A percentile compares a stretch with the other conserved stretches of the same genome.
Conservation (phyloP, 2,113 vertebrate genomes). For the Holacanthus passer region DNA sequence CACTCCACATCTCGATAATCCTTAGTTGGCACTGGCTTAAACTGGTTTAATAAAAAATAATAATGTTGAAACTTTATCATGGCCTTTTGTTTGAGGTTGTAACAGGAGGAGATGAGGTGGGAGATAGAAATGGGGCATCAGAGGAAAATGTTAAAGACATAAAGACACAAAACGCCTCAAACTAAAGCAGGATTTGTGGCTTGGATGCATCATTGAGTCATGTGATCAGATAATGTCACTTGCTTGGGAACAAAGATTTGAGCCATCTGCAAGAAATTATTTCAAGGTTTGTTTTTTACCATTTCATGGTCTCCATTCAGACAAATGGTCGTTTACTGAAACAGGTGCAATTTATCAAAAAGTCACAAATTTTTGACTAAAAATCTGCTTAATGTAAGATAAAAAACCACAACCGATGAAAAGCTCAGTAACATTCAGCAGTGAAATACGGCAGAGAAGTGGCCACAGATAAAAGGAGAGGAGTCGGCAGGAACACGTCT, state of each 20-base stretch:
- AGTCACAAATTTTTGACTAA: not conserved
- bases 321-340: not conserved
- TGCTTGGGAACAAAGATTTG: not conserved
- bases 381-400: not conserved
- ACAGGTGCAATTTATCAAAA: slow-evolving; percentile 13
- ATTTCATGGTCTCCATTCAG: not conserved
- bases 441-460: slow-evolving; percentile 18
- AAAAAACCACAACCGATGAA: not conserved
- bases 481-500: slow-evolving; percentile 10
- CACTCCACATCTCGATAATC: no score
- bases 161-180: not conserved
- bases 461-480: slow-evolving; percentile 36
- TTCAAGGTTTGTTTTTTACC: not conserved
- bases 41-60: no score
- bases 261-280: not conserved
- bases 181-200: not conserved
- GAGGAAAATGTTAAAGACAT: not conserved
- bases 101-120: no score
- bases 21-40: no score
- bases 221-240: not conserved
- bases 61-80: no score
- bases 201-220: not conserved
- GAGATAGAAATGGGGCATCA: not conserved
- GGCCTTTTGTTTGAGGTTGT: no score
- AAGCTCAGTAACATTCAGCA: not conserved